Evolutionary conservation across 2,113 vertebrate genomes (phyloP).

Genomic region (Cheilinus undulatus): DNA sequence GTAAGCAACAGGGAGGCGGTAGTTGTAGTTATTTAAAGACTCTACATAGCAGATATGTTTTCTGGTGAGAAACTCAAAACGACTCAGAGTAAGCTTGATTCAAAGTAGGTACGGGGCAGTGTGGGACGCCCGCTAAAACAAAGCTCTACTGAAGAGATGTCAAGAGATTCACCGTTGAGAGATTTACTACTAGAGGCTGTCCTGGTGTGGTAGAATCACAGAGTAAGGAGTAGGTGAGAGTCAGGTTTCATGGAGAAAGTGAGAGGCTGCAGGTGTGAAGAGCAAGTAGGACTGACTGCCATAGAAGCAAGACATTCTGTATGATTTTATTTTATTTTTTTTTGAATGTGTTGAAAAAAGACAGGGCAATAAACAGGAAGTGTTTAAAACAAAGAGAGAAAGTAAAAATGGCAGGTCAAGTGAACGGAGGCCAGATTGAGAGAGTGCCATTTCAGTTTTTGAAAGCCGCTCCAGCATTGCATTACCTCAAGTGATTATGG

Average conservation of each 20-base stretch:
- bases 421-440: constrained; percentile 69
- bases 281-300: constrained; percentile 20
- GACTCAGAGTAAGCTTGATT: constrained; percentile 11
- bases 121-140: constrained; percentile 23
- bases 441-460: constrained; percentile 76
- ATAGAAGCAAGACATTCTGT: constrained; percentile 2
- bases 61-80: background rate
- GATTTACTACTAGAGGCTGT: constrained; percentile 39
- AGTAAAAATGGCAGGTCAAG: constrained; percentile 66
- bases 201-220: constrained; percentile 30
- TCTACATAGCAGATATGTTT: background rate
- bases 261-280: constrained; percentile 25
- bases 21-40: background rate
- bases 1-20: background rate
- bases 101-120: constrained; percentile 23
- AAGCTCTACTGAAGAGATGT: constrained; percentile 41
- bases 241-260: constrained; percentile 23
- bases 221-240: constrained; percentile 31
- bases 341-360: background rate
- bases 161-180: constrained; percentile 38
- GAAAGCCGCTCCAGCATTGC: constrained; percentile 77
- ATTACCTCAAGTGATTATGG: constrained; percentile 78
- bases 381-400: constrained; percentile 29
- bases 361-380: constrained; percentile 22
- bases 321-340: constrained; percentile 3